phyloP scores from a whole-genome alignment of 2,113 vertebrate species.

The Fukomys damarensis region DNA sequence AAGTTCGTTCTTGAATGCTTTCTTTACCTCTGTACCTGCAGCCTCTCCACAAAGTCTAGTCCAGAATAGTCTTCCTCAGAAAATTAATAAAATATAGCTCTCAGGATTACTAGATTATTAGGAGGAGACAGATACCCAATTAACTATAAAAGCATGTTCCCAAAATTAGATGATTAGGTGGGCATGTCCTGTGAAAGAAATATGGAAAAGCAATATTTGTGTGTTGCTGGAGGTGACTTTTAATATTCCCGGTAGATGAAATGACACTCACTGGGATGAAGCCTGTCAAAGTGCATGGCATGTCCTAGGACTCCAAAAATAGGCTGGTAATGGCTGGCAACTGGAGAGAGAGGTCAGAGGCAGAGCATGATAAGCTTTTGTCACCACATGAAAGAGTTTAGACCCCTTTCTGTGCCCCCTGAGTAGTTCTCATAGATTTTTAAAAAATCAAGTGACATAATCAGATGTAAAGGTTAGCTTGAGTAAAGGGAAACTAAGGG shows the following conservation, averaged over 20 bases:
- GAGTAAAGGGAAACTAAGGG: not conserved
- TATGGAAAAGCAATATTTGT: not conserved
- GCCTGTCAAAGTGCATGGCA: not conserved
- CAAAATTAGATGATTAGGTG: not conserved
- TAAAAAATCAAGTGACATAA: not conserved
- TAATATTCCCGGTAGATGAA: not conserved
- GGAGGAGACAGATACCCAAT: not conserved
- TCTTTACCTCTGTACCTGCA: not conserved
- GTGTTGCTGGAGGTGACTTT: not conserved
- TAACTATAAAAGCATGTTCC: not conserved
- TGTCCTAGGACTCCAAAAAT: not conserved
- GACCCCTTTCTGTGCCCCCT: not conserved
- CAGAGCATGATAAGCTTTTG: not conserved
- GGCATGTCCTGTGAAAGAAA: not conserved
- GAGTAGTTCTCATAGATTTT: not conserved
- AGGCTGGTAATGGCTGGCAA: not conserved
- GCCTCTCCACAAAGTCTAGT: not conserved
- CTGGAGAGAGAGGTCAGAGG: not conserved
- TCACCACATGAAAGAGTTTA: not conserved
- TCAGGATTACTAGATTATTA: not conserved
- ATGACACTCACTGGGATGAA: not conserved
- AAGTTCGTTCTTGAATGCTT: not conserved
- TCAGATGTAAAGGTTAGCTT: conserved; percentile 6
- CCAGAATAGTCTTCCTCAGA: not conserved
- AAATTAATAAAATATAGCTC: not conserved